Conservation (phyloP, 2,888 invertebrate species). For the Drosophila melanosoma region DNA sequence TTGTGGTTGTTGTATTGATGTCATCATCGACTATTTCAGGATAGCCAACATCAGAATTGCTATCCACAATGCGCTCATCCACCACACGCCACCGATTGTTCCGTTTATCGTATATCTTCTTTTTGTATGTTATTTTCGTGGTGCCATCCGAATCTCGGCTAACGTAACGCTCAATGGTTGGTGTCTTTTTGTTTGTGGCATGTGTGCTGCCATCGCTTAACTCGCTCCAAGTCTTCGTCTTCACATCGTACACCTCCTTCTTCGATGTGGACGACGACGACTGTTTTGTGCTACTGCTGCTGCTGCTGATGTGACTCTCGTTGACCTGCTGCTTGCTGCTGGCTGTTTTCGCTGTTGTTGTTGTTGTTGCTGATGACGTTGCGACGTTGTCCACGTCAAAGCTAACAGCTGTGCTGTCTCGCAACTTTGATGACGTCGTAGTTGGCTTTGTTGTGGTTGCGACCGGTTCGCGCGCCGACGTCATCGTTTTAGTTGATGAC, state of each 20-base stretch:
- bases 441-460: constrained; percentile 60
- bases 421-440: constrained; percentile 56
- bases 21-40: constrained; percentile 85
- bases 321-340: constrained; percentile 54
- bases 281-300: constrained; percentile 65
- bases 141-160: constrained; percentile 84
- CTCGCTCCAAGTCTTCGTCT: constrained; percentile 85
- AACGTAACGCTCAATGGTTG: constrained; percentile 84
- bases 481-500: constrained; percentile 46
- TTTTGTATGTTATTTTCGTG: constrained; percentile 84
- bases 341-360: constrained; percentile 14
- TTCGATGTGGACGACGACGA: constrained; percentile 71
- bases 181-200: constrained; percentile 71
- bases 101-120: constrained; percentile 84
- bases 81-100: constrained; percentile 85
- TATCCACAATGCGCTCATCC: constrained; percentile 86
- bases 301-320: constrained; percentile 59
- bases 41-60: constrained; percentile 82
- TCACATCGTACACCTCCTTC: constrained; percentile 84
- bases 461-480: constrained; percentile 70
- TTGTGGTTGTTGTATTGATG: constrained; percentile 85
- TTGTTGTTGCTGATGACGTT: constrained; percentile 24
- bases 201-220: constrained; percentile 65
- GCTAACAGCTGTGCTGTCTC: constrained; percentile 47
- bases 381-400: constrained; percentile 29